Base-by-base conservation (phyloP, 2,888 invertebrate genomes). In the Digitonthophagus gazella region DNA sequence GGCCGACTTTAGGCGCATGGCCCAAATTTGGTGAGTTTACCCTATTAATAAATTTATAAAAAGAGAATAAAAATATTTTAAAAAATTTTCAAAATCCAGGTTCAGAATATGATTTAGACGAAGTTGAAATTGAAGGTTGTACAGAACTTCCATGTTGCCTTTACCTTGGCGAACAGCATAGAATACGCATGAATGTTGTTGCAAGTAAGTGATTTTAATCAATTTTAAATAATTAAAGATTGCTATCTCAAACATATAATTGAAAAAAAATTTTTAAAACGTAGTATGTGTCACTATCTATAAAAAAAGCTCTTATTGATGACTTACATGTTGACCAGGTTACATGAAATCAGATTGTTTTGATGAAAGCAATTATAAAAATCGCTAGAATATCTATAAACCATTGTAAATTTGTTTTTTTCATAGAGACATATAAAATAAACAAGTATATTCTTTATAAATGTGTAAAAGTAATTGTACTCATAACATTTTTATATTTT, bases 201-300 rank as follows among this genome's bases (percentile, higher is more conserved):
- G 69, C 74, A 67, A 73, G 76, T 75, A 74, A 73, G 73, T 71
- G 11, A 44, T 3, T n/a, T n/a, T n/a, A n/a, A n/a, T n/a, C n/a
- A n/a, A n/a, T n/a, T n/a, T 44, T 2, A 44, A 44, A 44, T 44
- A 44, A 44, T 44, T 11, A 44, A 44, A 44, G 28, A 44, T 44
- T 44, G 11, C 3, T 44, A 44, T 44, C 28, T 2, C 6, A 44
- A 44, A 44, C n/a, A n/a, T n/a, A 44, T 8, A 44, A 44, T 3
- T 44, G 11, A 1, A 44, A 8, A 2, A 1, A 8, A 44, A 1
- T 8, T 44, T 44, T 6, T 44, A 5, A 44, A 11, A 44, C 28
- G 28, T 44, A 44, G 28, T 8, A 44, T 44, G 28, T 44, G 11
- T 44, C 28, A 11, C n/a, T 44, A 44, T 44, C 8, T 44, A 44